These are phyloP conservation scores for Camponotus floridanus DNA, from an alignment of 1,140 invertebrate genomes.

Conservation along the genomic window DNA sequence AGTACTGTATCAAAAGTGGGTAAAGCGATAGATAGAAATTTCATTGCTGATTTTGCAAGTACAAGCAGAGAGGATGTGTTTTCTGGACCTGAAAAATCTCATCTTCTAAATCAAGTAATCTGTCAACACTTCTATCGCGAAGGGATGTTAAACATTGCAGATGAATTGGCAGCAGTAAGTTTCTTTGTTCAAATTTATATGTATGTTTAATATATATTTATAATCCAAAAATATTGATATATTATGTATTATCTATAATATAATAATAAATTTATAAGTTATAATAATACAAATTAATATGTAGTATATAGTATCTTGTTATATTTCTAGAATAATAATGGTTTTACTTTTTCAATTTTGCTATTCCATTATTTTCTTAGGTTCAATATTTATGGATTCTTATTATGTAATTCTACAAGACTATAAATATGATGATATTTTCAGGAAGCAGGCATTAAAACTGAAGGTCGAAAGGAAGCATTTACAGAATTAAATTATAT, in stretches of 20 bases:
- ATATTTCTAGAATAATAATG: too few species aligned
- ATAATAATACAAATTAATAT: background rate
- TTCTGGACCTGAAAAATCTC: constrained; percentile 91
- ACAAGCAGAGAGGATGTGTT: constrained; percentile 95
- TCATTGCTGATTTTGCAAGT: constrained; percentile 96
- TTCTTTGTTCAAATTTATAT: constrained; percentile 15
- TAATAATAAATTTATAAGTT: background rate
- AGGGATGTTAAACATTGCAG: constrained; percentile 96
- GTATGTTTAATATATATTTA: background rate
- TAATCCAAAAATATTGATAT: background rate
- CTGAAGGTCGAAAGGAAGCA: constrained; percentile 91
- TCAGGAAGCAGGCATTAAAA: constrained; percentile 91
- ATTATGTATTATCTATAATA: background rate
- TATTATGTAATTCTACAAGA: background rate
- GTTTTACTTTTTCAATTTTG: background rate
- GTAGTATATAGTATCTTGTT: too few species aligned
- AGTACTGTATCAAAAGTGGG: constrained; percentile 98
- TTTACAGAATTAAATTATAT: constrained; percentile 95
- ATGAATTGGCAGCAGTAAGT: constrained; percentile 90
- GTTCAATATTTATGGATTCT: background rate
- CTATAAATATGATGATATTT: constrained; percentile 47
- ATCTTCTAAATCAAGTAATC: constrained; percentile 97
- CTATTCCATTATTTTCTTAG: background rate
- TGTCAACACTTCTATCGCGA: constrained; percentile 98
- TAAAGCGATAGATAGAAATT: constrained; percentile 98